These are phyloP conservation scores for Numenius arquata DNA, from an alignment of 2,113 vertebrate species.

Conservation along the genomic window DNA sequence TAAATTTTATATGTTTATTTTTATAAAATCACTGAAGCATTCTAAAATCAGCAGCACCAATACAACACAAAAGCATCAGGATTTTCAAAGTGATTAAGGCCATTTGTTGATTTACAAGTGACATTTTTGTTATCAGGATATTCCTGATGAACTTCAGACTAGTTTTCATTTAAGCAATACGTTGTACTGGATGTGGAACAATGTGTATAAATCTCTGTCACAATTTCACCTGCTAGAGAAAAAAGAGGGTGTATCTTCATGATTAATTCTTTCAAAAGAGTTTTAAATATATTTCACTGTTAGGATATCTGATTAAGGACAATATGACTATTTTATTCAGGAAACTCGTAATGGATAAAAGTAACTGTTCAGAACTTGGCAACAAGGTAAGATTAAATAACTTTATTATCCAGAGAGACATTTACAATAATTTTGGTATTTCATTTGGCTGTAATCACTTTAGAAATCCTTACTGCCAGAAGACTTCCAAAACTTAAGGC, in stretches of 20 bases:
- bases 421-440: background rate
- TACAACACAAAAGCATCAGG: background rate
- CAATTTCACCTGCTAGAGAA: background rate
- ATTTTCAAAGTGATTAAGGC: background rate
- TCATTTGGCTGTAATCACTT: background rate
- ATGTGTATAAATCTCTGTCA: background rate
- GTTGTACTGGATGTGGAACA: background rate
- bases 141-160: background rate
- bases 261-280: background rate
- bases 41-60: background rate
- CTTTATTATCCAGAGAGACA: background rate
- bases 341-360: background rate
- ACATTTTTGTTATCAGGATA: background rate
- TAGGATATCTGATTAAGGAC: background rate
- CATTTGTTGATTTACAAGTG: background rate
- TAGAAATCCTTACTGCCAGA: background rate
- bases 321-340: background rate
- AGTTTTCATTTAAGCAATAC: background rate
- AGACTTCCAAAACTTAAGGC: background rate
- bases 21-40: background rate
- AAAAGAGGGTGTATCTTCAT: background rate
- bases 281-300: background rate
- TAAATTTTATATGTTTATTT: background rate
- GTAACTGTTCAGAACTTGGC: background rate
- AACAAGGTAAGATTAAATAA: background rate